Evolutionary conservation across 2,797 vertebrate species (phyloP), one percentile per base, ranked within the genome.

Genomic region (Centropyge bicolor): DNA sequence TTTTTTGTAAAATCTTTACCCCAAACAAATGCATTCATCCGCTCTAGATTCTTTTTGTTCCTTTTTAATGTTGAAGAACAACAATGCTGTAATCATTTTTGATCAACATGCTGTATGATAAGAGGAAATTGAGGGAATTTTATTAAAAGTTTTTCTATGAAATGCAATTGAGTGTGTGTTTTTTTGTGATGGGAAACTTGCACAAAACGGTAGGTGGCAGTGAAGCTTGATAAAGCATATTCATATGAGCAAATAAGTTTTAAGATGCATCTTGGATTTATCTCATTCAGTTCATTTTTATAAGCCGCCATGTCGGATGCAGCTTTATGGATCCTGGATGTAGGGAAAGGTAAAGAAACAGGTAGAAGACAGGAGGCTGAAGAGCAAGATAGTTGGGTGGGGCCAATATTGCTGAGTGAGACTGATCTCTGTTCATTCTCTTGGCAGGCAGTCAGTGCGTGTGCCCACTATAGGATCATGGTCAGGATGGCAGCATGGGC

Each of bases 401-500:
- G 88, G 80, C 79, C 79, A 82, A 92, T 92, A 90, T 71, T 94
- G 92, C 93, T 94, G 94, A 94, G 91, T 92, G 87, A 75, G 91
- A 83, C 83, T 90, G 87, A 94, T 92, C 88, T 76, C 84, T 91
- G 88, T 91, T 90, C 90, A 91, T 92, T 90, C 92, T 90, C 91
- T 92, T 93, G 92, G 94, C 90, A 88, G 71, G 78, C 78, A 70
- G 84, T 84, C 78, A 88, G 88, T 88, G 74, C 45, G 64, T 90
- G 91, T 91, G 88, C 83, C 75, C 90, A 87, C 88, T 88, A 56
- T 77, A 83, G 87, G 87, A 92, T 90, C 87, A 88, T 83, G 86
- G 78, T 83, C 73, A 69, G 86, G 86, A 85, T 92, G 91, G 91
- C 92, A 90, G 83, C 74, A 70, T 82, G 84, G 92, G 91, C 83